Percentiles rank a stretch among this genome's conserved stretches.
These are phyloP conservation scores for Acromyrmex echinatior DNA, from an alignment of 1,140 invertebrate genomes.

Conservation along the genomic window DNA sequence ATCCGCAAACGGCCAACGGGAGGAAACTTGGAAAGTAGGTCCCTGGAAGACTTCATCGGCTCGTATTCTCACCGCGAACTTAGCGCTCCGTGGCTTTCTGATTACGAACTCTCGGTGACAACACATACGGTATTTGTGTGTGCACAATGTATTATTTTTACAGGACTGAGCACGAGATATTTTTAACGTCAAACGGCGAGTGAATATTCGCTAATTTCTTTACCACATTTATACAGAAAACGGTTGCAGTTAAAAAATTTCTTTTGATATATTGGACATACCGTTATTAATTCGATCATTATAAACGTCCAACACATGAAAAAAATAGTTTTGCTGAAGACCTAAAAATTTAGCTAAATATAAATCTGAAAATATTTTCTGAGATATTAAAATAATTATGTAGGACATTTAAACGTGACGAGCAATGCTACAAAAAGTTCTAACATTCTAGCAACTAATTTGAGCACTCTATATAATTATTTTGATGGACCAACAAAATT, in stretches of 20 bases:
- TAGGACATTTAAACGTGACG: no score
- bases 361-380: no score
- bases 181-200: background rate
- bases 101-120: background rate
- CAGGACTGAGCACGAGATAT: background rate
- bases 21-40: constrained; percentile 46
- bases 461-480: no score
- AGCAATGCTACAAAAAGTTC: no score
- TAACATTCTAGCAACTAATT: no score
- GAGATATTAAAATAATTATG: no score
- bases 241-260: background rate
- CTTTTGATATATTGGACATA: background rate
- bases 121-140: background rate
- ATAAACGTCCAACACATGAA: background rate
- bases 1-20: constrained; percentile 26
- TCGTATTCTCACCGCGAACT: constrained; percentile 9
- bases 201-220: background rate
- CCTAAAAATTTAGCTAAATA: no score
- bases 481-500: no score
- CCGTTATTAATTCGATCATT: background rate
- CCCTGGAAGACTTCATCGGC: background rate
- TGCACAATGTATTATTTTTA: constrained; percentile 39
- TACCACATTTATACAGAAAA: constrained; percentile 3
- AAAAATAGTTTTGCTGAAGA: no score
- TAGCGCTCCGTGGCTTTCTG: background rate